Conservation (phyloP, 2,888 invertebrate genomes). For the Luperina nickerlii region DNA sequence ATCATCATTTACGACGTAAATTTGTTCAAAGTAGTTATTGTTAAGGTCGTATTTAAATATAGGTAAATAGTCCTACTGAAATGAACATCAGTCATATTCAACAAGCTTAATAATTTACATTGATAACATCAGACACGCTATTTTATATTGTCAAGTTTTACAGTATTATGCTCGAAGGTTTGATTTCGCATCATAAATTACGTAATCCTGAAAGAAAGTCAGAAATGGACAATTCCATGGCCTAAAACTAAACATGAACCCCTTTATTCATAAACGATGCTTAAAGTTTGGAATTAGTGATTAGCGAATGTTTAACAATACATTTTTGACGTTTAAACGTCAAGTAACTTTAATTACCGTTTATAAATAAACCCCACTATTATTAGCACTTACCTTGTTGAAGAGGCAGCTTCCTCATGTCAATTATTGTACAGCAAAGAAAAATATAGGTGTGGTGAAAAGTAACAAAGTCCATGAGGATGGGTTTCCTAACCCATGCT, state of each 20-base stretch:
- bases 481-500: background rate
- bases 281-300: background rate
- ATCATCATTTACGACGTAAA: background rate
- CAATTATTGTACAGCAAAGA: background rate
- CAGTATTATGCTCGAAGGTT: background rate
- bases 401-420: background rate
- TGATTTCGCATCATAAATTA: background rate
- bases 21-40: background rate
- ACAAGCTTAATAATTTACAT: background rate
- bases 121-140: background rate
- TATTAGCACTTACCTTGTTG: background rate
- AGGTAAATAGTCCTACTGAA: background rate
- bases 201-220: background rate
- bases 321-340: background rate
- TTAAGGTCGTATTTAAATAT: slow-evolving; percentile 13
- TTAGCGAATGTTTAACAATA: background rate
- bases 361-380: background rate
- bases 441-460: background rate
- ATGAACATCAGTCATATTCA: background rate
- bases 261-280: background rate
- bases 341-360: background rate
- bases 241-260: background rate
- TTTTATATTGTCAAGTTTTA: background rate
- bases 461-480: background rate
- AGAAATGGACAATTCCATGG: background rate